Percentiles rank a stretch among this genome's conserved stretches.
phyloP scores from a whole-genome alignment of 1,140 invertebrate species.

The Pogonomyrmex californicus region DNA sequence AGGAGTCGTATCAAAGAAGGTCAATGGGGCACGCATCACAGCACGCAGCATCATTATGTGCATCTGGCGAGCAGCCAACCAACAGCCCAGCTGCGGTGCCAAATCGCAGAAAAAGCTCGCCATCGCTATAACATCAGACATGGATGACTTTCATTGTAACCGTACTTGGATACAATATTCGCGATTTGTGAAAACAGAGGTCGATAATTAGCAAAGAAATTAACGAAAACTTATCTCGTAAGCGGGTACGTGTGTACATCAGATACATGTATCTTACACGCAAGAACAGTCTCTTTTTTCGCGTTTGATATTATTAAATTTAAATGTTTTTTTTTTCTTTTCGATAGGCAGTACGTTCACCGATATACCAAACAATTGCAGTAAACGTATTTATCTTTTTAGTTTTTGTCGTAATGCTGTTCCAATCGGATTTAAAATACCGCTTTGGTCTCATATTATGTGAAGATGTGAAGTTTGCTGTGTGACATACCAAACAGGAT shows the following conservation, averaged over 20 bases:
- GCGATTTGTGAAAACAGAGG: slow-evolving; percentile 21
- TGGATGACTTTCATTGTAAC: slow-evolving; percentile 76
- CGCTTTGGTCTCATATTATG: slow-evolving; percentile 72
- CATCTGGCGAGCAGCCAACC: slow-evolving; percentile 91
- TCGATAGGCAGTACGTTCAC: neutral
- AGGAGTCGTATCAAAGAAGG: slow-evolving; percentile 96
- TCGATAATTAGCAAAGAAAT: slow-evolving; percentile 33
- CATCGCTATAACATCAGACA: slow-evolving; percentile 89
- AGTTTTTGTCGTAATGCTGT: neutral
- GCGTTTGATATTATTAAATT: slow-evolving; percentile 15
- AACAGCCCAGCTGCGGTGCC: slow-evolving; percentile 90
- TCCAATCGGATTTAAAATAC: slow-evolving; percentile 47
- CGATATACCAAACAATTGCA: neutral
- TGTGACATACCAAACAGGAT: slow-evolving; percentile 79
- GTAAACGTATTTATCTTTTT: slow-evolving; percentile 25
- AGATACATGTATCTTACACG: slow-evolving; percentile 2
- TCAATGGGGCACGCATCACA: slow-evolving; percentile 92
- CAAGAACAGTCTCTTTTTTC: neutral
- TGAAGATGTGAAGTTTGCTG: slow-evolving; percentile 84
- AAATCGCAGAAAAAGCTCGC: slow-evolving; percentile 91
- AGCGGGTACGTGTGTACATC: neutral
- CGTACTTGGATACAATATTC: slow-evolving; percentile 30
- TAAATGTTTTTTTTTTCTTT: neutral
- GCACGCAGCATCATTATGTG: slow-evolving; percentile 92
- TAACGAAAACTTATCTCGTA: slow-evolving; percentile 33